Percentiles rank a stretch among this genome's conserved stretches.
These are phyloP conservation scores for Perizoma affinitatum DNA, from an alignment of 2,888 invertebrate species.

Conservation along the genomic window DNA sequence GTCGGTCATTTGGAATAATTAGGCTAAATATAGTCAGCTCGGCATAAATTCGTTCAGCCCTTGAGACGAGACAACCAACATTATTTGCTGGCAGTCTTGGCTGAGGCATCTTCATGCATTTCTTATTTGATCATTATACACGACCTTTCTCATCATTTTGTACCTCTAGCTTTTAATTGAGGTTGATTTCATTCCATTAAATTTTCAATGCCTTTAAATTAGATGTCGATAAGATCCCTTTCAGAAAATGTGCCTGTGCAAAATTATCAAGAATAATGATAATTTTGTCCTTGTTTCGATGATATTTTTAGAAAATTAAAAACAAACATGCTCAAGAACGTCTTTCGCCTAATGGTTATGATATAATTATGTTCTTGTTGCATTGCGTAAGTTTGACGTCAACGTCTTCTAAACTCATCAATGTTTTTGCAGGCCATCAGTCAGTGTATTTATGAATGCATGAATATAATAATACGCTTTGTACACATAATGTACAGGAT, in stretches of 20 bases:
- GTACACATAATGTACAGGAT: conserved; percentile 17
- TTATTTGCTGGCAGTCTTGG: conserved; percentile 51
- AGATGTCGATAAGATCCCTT: background rate
- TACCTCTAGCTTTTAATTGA: no score
- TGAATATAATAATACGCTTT: conserved; percentile 15
- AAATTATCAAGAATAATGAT: no score
- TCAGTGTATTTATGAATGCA: conserved; percentile 17
- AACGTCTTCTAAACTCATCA: conserved; percentile 5
- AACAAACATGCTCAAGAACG: no score
- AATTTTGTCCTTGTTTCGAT: no score
- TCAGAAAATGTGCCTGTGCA: no score
- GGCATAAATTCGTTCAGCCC: conserved; percentile 49
- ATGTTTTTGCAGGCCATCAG: conserved; percentile 9
- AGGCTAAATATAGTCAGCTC: conserved; percentile 31
- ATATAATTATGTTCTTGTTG: no score
- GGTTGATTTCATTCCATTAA: no score
- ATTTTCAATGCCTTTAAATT: no score
- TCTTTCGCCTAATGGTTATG: no score
- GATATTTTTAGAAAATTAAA: no score
- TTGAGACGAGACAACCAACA: conserved; percentile 55
- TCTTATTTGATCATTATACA: background rate
- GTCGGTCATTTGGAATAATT: conserved; percentile 23
- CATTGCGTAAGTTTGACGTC: conserved; percentile 4
- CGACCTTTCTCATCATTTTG: background rate
- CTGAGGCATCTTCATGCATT: conserved; percentile 37